Evolutionary conservation across 2,888 invertebrate genomes (phyloP).

Genomic region (Euplexia lucipara): DNA sequence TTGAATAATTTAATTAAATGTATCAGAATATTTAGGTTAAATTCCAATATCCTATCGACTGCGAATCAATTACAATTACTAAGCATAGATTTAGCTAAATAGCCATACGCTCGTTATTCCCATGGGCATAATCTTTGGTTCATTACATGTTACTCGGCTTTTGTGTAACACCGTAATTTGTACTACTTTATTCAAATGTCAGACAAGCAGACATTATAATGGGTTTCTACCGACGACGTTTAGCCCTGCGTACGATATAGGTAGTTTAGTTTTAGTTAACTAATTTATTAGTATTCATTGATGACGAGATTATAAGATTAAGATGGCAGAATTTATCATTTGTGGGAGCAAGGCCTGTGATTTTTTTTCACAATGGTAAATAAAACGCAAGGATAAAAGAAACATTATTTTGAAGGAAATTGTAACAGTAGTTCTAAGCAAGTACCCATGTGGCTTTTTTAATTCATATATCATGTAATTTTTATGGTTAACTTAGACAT

Average conservation of each 20-base stretch:
- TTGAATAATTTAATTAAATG: slow-evolving; percentile 56
- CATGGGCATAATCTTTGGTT: slow-evolving; percentile 51
- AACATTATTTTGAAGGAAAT: no score
- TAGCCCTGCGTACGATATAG: slow-evolving; percentile 43
- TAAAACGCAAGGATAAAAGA: no score
- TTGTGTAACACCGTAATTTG: slow-evolving; percentile 68
- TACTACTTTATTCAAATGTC: slow-evolving; percentile 77
- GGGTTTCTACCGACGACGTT: slow-evolving; percentile 64
- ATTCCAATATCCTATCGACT: slow-evolving; percentile 46
- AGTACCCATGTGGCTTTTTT: no score
- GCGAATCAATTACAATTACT: slow-evolving; percentile 45
- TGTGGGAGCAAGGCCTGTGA: background rate
- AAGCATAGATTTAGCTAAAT: slow-evolving; percentile 17
- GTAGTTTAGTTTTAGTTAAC: slow-evolving; percentile 41
- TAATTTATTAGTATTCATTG: slow-evolving; percentile 64
- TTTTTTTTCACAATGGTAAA: no score
- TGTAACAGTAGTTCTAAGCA: no score
- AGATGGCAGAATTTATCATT: slow-evolving; percentile 7
- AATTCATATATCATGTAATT: no score
- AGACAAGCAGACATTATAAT: slow-evolving; percentile 69
- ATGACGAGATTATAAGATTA: slow-evolving; percentile 47
- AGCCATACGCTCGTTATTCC: slow-evolving; percentile 46
- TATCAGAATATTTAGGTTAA: slow-evolving; percentile 51
- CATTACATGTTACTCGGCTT: slow-evolving; percentile 59
- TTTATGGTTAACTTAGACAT: no score